Percentiles rank a stretch among this genome's conserved stretches.
phyloP scores from a whole-genome alignment of 2,113 vertebrate genomes.

The Alaudala cheleensis region DNA sequence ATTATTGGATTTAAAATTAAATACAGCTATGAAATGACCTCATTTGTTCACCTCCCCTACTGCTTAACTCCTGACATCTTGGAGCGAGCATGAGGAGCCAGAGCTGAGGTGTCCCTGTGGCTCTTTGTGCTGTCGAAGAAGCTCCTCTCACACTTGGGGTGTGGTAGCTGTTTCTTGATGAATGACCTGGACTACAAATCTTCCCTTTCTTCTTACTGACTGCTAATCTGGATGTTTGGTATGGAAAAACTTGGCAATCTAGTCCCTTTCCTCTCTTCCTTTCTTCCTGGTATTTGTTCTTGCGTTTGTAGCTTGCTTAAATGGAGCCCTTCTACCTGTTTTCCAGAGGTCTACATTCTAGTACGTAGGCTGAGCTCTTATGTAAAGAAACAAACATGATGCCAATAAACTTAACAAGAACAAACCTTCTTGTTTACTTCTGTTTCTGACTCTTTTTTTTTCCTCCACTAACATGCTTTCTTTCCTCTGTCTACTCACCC shows the following conservation, averaged over 20 bases:
- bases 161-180: slow-evolving; percentile 52
- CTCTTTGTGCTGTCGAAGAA: slow-evolving; percentile 66
- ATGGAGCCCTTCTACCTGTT: slow-evolving; percentile 70
- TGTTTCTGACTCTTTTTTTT: slow-evolving; percentile 54
- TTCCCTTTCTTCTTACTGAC: slow-evolving; percentile 46
- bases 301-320: slow-evolving; percentile 79
- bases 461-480: not conserved
- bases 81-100: slow-evolving; percentile 43
- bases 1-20: slow-evolving; percentile 72
- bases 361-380: slow-evolving; percentile 78
- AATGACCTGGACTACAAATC: slow-evolving; percentile 57
- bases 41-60: slow-evolving; percentile 41
- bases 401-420: slow-evolving; percentile 86
- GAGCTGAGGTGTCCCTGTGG: slow-evolving; percentile 42
- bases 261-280: slow-evolving; percentile 63
- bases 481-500: not conserved
- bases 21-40: slow-evolving; percentile 68
- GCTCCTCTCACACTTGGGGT: slow-evolving; percentile 57
- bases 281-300: slow-evolving; percentile 70
- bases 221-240: slow-evolving; percentile 68
- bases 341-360: slow-evolving; percentile 74
- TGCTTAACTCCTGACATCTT: slow-evolving; percentile 57
- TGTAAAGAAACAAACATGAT: slow-evolving; percentile 83
- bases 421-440: slow-evolving; percentile 64
- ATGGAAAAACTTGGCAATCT: slow-evolving; percentile 67